Evolutionary conservation across 2,888 invertebrate genomes (phyloP).

Genomic region (Ischnus inquisitorius): DNA sequence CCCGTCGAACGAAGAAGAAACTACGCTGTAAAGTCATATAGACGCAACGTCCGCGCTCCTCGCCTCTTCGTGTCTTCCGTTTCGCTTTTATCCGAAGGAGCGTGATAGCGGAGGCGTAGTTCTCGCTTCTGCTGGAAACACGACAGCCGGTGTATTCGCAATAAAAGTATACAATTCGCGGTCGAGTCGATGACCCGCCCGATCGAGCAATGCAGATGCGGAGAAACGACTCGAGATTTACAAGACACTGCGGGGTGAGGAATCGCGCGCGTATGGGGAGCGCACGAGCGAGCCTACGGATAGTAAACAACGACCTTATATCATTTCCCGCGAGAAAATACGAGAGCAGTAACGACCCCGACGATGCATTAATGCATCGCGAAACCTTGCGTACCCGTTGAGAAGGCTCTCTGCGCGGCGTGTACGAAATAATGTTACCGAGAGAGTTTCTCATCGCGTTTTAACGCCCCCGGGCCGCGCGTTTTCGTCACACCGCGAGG

Average conservation of each 20-base stretch:
- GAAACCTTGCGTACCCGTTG: conserved; percentile 44
- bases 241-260: conserved; percentile 73
- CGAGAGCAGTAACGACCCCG: conserved; percentile 64
- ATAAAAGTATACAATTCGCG: conserved; percentile 57
- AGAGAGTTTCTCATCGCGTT: conserved; percentile 31
- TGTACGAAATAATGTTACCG: conserved; percentile 20
- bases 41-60: conserved; percentile 51
- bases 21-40: conserved; percentile 82
- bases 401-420: conserved; percentile 26
- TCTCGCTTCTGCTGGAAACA: conserved; percentile 31
- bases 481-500: background rate
- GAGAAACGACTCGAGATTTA: conserved; percentile 77
- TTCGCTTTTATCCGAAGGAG: conserved; percentile 39
- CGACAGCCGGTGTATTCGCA: conserved; percentile 43
- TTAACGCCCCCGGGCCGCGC: conserved; percentile 9
- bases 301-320: conserved; percentile 79
- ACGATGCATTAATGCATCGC: conserved; percentile 71
- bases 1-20: conserved; percentile 70
- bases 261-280: no score
- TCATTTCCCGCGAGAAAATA: conserved; percentile 81
- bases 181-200: conserved; percentile 36
- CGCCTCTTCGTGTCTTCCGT: conserved; percentile 39
- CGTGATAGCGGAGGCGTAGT: background rate
- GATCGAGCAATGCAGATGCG: conserved; percentile 62
- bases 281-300: conserved; percentile 43